Evolutionary conservation across 1,140 invertebrate genomes (phyloP).

Genomic region (Drosophila albomicans): DNA sequence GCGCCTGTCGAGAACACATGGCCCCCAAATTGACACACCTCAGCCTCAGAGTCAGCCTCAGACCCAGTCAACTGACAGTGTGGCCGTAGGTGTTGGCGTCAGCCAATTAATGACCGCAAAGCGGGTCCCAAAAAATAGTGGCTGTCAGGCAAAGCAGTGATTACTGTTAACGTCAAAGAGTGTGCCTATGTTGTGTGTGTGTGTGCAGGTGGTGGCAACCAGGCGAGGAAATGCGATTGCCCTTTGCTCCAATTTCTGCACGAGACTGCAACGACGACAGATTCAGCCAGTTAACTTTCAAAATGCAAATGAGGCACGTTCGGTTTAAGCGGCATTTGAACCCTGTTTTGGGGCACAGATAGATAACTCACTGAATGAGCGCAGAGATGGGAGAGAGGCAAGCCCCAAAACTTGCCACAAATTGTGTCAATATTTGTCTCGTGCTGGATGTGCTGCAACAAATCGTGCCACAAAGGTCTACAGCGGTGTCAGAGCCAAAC

Average conservation of each 20-base stretch:
- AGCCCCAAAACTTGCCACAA: conserved; percentile 74
- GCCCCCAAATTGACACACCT: conserved; percentile 52
- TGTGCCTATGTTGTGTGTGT: background rate
- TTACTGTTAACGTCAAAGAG: conserved; percentile 13
- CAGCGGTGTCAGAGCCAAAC: conserved; percentile 63
- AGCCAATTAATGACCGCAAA: conserved; percentile 60
- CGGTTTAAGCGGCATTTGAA: conserved; percentile 72
- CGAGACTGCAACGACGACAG: conserved; percentile 24
- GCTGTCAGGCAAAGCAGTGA: conserved; percentile 40
- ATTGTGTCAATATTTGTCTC: conserved; percentile 84
- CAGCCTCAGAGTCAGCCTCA: background rate
- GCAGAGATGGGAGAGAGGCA: conserved; percentile 28
- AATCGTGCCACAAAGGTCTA: conserved; percentile 81
- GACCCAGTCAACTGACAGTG: conserved; percentile 14
- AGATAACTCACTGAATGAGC: background rate
- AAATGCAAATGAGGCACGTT: conserved; percentile 82
- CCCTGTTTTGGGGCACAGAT: conserved; percentile 30
- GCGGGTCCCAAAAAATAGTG: conserved; percentile 27
- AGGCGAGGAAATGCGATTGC: conserved; percentile 58
- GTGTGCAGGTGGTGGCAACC: conserved; percentile 54
- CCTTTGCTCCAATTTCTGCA: conserved; percentile 79
- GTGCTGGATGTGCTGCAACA: conserved; percentile 80
- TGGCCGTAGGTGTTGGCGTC: conserved; percentile 36
- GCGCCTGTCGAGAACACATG: conserved; percentile 76
- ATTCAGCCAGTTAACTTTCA: conserved; percentile 59